Evolutionary conservation across 2,888 invertebrate species (phyloP), one percentile per base, ranked within the genome.

Genomic region (Drymonia ruficornis): DNA sequence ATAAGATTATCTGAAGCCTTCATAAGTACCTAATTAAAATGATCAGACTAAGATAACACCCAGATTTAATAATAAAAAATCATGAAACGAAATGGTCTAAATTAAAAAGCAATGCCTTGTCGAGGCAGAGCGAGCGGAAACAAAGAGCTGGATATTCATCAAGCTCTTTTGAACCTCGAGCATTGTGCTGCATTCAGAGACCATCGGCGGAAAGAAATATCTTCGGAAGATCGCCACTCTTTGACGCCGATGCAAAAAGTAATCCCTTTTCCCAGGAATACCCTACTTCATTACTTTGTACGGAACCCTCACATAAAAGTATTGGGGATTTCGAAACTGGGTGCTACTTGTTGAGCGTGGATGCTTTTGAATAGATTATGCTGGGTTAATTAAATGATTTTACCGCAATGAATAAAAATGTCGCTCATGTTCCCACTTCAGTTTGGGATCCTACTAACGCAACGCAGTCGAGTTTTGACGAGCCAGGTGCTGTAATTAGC

Each of bases 21-120:
- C 1, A 23, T 36, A 28, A 28, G 16, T 43, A 51, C 48, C 47
- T 44, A 58, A 48, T 56, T 49, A 53, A 55, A 57, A 61, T 67
- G 55, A 54, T 55, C 51, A 49, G 64, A 78, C 70, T 62, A 65
- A 36, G 36, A 36, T 63, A 72, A 67, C 67, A 60, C 78, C 81
- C 82, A 83, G 85, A 88, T 88, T 88, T 86, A 0, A 87, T 86
- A 80, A 86, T 83, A 86, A 83, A 78, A 77, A 77, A 76, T 47
- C 16, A 49, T 23, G 49, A 84, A 69, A 82, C 83, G 80, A 86
- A 88, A 89, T 89, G 86, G 86, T 87, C 88, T 84, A 89, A 90
- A 91, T 91, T 89, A 91, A 91, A 91, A 91, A 89, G 90, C 88
- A 84, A 91, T 90, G 90, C 87, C 87, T 87, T 83, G 86, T 85